phyloP scores from a whole-genome alignment of 2,113 vertebrate species.

The Phalacrocorax pelagicus region DNA sequence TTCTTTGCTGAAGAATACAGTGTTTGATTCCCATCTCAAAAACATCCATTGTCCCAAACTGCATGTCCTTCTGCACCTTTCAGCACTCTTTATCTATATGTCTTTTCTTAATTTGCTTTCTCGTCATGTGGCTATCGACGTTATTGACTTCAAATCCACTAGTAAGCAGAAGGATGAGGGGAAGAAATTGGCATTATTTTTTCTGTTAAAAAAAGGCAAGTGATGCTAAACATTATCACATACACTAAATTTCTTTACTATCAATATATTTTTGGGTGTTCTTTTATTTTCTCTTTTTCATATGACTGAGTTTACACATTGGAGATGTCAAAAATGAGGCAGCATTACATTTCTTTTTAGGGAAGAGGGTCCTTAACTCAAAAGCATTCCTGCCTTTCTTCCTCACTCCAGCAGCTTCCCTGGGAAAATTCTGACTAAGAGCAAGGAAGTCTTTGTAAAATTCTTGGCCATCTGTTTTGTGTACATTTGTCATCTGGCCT shows the following conservation, averaged over 20 bases:
- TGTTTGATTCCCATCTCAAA: background rate
- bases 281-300: background rate
- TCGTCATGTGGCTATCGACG: background rate
- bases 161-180: background rate
- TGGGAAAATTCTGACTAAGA: constrained; percentile 25
- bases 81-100: background rate
- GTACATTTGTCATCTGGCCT: constrained; percentile 5
- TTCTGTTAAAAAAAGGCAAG: background rate
- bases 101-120: background rate
- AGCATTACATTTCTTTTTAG: background rate
- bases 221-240: background rate
- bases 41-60: background rate
- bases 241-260: background rate
- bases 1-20: background rate
- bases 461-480: constrained; percentile 24
- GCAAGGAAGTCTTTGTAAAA: background rate
- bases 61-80: background rate
- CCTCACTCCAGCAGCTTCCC: background rate
- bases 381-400: background rate
- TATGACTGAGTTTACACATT: background rate
- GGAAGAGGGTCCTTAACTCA: background rate
- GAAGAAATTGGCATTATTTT: background rate
- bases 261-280: background rate
- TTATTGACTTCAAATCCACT: background rate
- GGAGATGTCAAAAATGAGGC: background rate